Evolutionary conservation across 2,113 vertebrate species (phyloP), one percentile per base, ranked within the genome.

Genomic region (Strigops habroptila): DNA sequence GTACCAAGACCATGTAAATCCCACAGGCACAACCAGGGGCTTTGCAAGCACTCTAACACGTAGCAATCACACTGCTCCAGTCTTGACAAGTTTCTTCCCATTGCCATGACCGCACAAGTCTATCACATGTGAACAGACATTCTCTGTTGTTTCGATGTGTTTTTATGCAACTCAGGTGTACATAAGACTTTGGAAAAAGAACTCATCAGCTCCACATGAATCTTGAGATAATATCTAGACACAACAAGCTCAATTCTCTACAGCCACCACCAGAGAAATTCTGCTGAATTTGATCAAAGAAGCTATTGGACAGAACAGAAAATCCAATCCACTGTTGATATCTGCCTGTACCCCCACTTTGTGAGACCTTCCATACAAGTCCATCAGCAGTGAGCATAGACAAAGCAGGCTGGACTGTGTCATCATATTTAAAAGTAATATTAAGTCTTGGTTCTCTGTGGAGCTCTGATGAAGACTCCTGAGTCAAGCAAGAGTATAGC

Each of bases 51-150:
- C 41, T 43, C 69, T 37, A 35, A 3, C 12, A 21, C 62, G 33
- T 5, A 60, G 46, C 18, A 67, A 4, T 18, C 19, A 44, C 51
- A 14, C 23, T 1, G 39, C 18, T 10, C 10, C 30, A 14, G 30
- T 30, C 44, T 31, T 4, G 5, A 3, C 1, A 14, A 37, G 28
- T 2, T 71, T 25, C 51, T 67, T 18, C 46, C 30, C 60, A 6
- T 41, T 62, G 64, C 49, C 17, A 5, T 7, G 52, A 5, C 39
- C 48, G 41, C 48, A 37, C 14, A 17, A 48, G 25, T 18, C 73
- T 30, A 18, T 1, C 0, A 0, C 6, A 14, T 1, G 2, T 5
- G 11, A 70, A 48, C 23, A 30, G 14, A 18, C 15, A 4, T 28
- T 78, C 57, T 53, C 31, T 49, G 30, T 31, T 65, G 25, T 19